A percentile compares a stretch with the other conserved stretches of the same genome.
Evolutionary conservation across 2,797 vertebrate genomes (phyloP).

Genomic region (Rhynchonycteris naso): DNA sequence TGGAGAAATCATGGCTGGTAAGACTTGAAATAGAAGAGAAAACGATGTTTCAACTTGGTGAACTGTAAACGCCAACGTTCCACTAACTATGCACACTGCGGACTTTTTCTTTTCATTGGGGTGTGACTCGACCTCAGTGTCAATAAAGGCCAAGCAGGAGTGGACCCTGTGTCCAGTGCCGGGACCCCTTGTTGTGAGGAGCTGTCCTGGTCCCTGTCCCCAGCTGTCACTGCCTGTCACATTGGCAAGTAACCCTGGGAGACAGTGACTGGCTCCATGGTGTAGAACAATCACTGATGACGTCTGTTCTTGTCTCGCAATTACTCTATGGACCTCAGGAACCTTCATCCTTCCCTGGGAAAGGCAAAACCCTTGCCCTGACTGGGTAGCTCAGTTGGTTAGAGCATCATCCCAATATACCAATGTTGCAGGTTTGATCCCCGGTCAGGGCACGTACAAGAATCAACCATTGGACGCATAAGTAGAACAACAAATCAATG

Average conservation of each 20-base stretch:
- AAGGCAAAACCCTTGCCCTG: neutral
- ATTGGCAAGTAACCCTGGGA: neutral
- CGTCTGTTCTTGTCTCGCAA: neutral
- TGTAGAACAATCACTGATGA: neutral
- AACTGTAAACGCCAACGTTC: too few relatives aligned
- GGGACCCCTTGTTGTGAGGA: neutral
- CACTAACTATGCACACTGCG: neutral
- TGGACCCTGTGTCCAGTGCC: fast-evolving
- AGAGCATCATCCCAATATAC: too few relatives aligned
- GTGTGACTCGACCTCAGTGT: fast-evolving
- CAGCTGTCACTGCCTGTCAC: neutral
- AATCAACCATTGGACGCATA: too few relatives aligned
- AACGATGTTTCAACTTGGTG: neutral
- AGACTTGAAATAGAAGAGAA: neutral
- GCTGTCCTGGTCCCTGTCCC: neutral
- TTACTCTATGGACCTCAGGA: neutral
- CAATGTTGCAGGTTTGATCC: too few relatives aligned
- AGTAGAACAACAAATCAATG: too few relatives aligned
- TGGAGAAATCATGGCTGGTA: neutral
- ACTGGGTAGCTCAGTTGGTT: too few relatives aligned
- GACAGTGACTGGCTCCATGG: neutral
- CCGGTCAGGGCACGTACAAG: too few relatives aligned
- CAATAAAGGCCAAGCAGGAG: neutral
- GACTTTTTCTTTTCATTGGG: fast-evolving
- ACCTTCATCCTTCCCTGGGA: neutral